Evolutionary conservation across 2,113 vertebrate species (phyloP).

Genomic region (Acinonyx jubatus): DNA sequence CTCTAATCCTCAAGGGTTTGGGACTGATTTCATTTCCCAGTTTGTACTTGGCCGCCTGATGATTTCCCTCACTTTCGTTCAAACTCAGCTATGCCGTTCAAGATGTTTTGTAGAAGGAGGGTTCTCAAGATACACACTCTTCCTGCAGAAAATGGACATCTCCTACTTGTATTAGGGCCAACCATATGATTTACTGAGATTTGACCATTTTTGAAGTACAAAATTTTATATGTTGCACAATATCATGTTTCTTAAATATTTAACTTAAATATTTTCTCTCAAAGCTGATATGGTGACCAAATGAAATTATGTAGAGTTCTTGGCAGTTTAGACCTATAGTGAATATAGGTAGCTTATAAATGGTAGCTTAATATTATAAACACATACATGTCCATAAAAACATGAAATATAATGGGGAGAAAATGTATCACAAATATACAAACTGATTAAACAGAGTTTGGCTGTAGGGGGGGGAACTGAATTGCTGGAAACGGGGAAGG

Average conservation of each 20-base stretch:
- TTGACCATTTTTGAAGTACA: neutral
- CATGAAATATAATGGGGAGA: neutral
- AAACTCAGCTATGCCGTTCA: neutral
- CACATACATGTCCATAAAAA: neutral
- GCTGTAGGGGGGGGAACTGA: neutral
- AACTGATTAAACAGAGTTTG: neutral
- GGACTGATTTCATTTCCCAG: neutral
- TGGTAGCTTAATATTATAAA: neutral
- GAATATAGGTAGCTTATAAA: neutral
- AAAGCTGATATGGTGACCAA: neutral
- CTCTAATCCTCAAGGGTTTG: neutral
- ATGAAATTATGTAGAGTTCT: neutral
- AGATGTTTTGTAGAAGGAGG: neutral
- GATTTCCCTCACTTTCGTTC: neutral
- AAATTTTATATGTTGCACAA: neutral
- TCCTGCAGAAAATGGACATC: slow-evolving; percentile 1
- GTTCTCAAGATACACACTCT: neutral
- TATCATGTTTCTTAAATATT: neutral
- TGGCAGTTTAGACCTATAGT: neutral
- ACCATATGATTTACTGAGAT: neutral
- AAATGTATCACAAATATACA: neutral
- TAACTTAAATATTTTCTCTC: neutral
- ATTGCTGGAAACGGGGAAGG: neutral
- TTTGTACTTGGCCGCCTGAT: neutral
- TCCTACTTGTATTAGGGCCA: neutral